Percentiles rank a stretch among this genome's conserved stretches.
phyloP scores from a whole-genome alignment of 2,113 vertebrate genomes.

The Coptodon rendalli region DNA sequence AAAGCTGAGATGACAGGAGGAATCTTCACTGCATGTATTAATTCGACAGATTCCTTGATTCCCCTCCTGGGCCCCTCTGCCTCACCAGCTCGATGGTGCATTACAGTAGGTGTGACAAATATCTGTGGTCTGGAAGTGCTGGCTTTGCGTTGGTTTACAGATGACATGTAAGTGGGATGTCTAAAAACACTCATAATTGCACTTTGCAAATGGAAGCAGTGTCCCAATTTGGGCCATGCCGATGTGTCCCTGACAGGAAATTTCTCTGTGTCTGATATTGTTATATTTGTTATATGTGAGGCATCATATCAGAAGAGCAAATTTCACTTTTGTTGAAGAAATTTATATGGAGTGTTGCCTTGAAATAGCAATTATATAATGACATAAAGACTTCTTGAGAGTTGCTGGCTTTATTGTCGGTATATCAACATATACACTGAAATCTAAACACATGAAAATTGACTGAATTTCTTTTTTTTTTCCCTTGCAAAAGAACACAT shows the following conservation, averaged over 20 bases:
- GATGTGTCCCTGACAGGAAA: conserved; percentile 10
- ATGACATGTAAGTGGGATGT: conserved; percentile 52
- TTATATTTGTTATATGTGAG: conserved; percentile 12
- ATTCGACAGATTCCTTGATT: conserved; percentile 68
- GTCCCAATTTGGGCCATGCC: conserved; percentile 28
- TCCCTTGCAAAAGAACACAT: background rate
- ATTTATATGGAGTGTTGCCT: background rate
- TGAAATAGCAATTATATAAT: background rate
- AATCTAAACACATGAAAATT: background rate
- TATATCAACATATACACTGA: background rate
- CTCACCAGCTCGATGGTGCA: conserved; percentile 51
- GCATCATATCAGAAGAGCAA: background rate
- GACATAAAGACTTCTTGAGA: background rate
- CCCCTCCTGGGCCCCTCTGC: conserved; percentile 64
- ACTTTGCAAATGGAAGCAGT: conserved; percentile 35
- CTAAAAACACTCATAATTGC: conserved; percentile 56
- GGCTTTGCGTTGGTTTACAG: conserved; percentile 40
- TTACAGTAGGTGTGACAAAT: conserved; percentile 71
- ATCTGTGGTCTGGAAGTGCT: conserved; percentile 56
- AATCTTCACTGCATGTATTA: conserved; percentile 65
- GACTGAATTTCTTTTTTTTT: background rate
- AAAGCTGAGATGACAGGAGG: conserved; percentile 46
- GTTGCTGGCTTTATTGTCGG: background rate
- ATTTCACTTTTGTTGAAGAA: conserved; percentile 1
- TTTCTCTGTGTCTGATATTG: background rate